Evolutionary conservation across 2,888 invertebrate genomes (phyloP), one percentile per base, ranked within the genome.

Genomic region (Pedicia rivosa): DNA sequence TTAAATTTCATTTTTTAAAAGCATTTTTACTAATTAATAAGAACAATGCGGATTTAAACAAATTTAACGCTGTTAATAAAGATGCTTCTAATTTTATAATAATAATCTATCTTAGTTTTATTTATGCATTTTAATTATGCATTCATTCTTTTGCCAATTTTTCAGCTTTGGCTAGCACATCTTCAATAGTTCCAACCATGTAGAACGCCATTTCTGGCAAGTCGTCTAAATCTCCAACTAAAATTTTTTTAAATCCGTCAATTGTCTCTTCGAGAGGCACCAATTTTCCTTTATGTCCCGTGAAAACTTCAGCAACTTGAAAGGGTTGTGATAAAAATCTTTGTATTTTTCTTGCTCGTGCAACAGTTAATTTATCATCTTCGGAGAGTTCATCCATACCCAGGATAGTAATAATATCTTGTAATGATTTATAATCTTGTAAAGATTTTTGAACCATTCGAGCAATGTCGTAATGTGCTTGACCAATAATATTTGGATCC

Each of bases 361-460:
- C 72, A 19, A 92, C 91, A 24, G 86, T 88, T 55, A 90, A 64
- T 62, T 91, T 91, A 63, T 92, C 91, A 61, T 92, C 91, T 62
- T 92, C 91, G 50, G 90, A 90, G 68, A 92, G 74, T 51, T 88
- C 90, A 56, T 83, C 83, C 84, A 84, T 86, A 72, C 90, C 90
- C 67, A 91, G 65, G 65, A 90, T 90, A 49, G 90, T 90, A 65
- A 92, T 91, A 60, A 92, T 91, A 65, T 92, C 91, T 48, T 78
- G 68, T 25, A 77, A 68, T 0, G 77, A 77, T 53, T 77, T 77
- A 63, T 78, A 74, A 56, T 76, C 81, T 50, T 90, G 90, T 43
- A 91, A 70, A 55, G 88, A 87, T 61, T 88, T 88, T 62, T 91
- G 90, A 33, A 91, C 90, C 45, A 78, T 79, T 67, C 90, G 78